Evolutionary conservation across 2,113 vertebrate species (phyloP).

Genomic region (Festucalex cinctus): DNA sequence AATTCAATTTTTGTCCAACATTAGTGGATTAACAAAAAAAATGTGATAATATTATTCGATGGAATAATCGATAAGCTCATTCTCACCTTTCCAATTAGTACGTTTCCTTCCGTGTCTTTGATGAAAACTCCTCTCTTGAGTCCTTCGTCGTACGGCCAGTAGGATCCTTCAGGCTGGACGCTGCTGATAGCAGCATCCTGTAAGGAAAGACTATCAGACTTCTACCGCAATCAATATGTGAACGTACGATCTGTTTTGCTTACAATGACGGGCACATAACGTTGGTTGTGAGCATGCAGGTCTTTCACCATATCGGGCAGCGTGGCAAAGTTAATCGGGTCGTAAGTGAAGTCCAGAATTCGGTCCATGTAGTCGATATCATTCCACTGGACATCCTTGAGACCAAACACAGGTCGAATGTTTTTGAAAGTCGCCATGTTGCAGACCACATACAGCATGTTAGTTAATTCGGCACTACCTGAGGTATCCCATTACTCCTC

Average conservation of each 20-base stretch:
- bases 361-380: conserved; percentile 85
- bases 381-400: conserved; percentile 80
- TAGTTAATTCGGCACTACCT: conserved; percentile 47
- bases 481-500: conserved; percentile 75
- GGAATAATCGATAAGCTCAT: neutral
- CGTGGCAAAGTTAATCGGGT: conserved; percentile 65
- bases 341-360: conserved; percentile 80
- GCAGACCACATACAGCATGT: neutral
- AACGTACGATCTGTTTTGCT: neutral
- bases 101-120: conserved; percentile 74
- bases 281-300: conserved; percentile 71
- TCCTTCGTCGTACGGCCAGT: conserved; percentile 84
- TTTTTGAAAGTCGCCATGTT: neutral
- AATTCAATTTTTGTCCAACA: too few species aligned
- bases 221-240: neutral
- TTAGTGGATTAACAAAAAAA: too few species aligned
- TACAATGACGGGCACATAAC: conserved; percentile 84
- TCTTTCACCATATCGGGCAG: conserved; percentile 80
- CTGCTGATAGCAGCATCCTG: conserved; percentile 88
- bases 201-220: conserved; percentile 12
- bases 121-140: conserved; percentile 80
- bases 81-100: conserved; percentile 80
- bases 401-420: neutral
- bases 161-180: conserved; percentile 71
- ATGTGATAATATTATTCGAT: too few species aligned